A percentile compares a stretch with the other conserved stretches of the same genome.
Evolutionary conservation across 2,888 invertebrate species (phyloP).

Genomic region (Laspeyria flexula): DNA sequence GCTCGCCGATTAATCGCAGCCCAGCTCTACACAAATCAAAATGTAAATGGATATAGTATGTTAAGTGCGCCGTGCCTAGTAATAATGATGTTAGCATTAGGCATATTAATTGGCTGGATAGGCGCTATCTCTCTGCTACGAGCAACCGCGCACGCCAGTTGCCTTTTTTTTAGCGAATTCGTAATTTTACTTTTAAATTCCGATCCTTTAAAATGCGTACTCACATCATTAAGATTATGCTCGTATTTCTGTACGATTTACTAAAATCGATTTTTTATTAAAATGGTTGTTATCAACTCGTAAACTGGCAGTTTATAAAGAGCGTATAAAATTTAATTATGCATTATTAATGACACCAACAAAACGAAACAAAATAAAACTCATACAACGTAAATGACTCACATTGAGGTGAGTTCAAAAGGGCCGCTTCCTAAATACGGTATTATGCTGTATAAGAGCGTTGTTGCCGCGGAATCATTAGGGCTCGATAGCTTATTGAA

Average conservation of each 20-base stretch:
- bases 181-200: constrained; percentile 36
- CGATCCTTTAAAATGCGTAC: constrained; percentile 12
- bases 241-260: constrained; percentile 15
- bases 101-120: constrained; percentile 84
- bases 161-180: constrained; percentile 52
- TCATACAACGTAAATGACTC: constrained; percentile 60
- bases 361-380: constrained; percentile 59
- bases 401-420: constrained; percentile 70
- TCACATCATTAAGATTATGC: constrained; percentile 1
- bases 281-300: constrained; percentile 38
- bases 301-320: constrained; percentile 54
- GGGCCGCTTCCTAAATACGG: constrained; percentile 80
- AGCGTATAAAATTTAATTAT: constrained; percentile 64
- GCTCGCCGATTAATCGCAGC: constrained; percentile 81
- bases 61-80: constrained; percentile 82
- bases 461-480: constrained; percentile 81
- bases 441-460: constrained; percentile 77
- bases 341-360: constrained; percentile 63
- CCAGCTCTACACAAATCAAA: constrained; percentile 83
- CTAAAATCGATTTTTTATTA: constrained; percentile 17
- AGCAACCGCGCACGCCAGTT: constrained; percentile 67
- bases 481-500: constrained; percentile 78
- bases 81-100: constrained; percentile 87
- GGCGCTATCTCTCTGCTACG: constrained; percentile 73
- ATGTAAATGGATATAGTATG: constrained; percentile 85